Conservation (phyloP, 2,888 invertebrate species). For the Heteropelma amictum region DNA sequence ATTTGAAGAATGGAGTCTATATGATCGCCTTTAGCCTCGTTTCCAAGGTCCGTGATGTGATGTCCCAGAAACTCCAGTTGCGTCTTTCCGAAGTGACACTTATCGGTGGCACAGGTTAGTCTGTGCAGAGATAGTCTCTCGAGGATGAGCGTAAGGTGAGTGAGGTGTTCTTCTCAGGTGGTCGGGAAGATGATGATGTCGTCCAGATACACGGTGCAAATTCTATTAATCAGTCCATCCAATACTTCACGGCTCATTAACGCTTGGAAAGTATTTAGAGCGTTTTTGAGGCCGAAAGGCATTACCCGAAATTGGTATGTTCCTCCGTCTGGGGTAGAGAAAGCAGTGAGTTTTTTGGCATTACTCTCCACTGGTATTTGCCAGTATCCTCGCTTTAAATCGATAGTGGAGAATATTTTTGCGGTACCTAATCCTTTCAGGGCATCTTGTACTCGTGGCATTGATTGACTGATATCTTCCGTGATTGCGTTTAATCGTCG, state of each 20-base stretch:
- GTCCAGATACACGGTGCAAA: constrained; percentile 46
- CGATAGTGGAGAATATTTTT: constrained; percentile 63
- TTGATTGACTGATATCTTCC: constrained; percentile 44
- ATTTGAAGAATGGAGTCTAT: background rate
- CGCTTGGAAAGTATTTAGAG: constrained; percentile 65
- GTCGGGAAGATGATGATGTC: background rate
- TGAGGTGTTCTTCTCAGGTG: background rate
- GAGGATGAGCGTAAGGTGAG: background rate
- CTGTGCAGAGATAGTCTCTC: background rate
- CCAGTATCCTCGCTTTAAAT: constrained; percentile 68
- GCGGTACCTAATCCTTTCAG: constrained; percentile 61
- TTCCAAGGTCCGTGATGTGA: background rate
- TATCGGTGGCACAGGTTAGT: background rate
- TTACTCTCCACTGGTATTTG: constrained; percentile 62
- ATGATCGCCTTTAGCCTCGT: constrained; percentile 29
- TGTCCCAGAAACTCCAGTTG: background rate
- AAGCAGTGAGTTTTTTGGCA: constrained; percentile 61
- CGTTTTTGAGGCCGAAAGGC: constrained; percentile 65
- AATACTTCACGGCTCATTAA: constrained; percentile 63
- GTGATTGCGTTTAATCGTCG: background rate
- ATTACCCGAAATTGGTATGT: constrained; percentile 65
- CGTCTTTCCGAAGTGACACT: background rate
- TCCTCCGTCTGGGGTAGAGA: constrained; percentile 62
- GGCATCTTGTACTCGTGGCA: constrained; percentile 41
- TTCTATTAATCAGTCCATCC: constrained; percentile 49